These are phyloP conservation scores for Platycnemis pennipes DNA, from an alignment of 2,888 invertebrate species.

Conservation along the genomic window DNA sequence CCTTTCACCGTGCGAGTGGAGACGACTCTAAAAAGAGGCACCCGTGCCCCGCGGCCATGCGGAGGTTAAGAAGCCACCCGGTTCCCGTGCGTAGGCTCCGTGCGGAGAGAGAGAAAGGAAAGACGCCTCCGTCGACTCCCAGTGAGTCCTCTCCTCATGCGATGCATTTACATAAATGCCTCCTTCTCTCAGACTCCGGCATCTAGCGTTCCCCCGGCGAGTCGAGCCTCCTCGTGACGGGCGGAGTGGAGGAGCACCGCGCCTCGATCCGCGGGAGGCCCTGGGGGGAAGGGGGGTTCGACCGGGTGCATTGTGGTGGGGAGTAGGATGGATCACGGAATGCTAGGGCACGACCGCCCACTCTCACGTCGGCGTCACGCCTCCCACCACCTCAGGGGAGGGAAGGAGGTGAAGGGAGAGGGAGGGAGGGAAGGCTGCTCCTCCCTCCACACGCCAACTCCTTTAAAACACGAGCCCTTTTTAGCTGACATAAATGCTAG, in stretches of 20 bases:
- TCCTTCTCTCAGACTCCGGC: not conserved
- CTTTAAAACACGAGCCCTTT: too few species aligned
- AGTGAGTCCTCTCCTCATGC: not conserved
- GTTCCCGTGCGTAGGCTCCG: not conserved
- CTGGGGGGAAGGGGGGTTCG: not conserved
- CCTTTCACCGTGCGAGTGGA: not conserved
- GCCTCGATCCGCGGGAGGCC: not conserved
- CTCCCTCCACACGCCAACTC: too few species aligned
- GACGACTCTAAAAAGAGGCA: constrained; percentile 5
- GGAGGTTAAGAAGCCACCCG: constrained; percentile 27
- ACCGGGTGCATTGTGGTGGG: not conserved
- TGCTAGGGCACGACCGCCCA: not conserved
- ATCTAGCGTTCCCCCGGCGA: not conserved
- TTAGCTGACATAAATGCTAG: too few species aligned
- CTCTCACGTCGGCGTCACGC: not conserved
- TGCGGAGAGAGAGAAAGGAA: not conserved
- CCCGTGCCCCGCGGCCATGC: constrained; percentile 9
- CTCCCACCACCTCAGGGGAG: not conserved
- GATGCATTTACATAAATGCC: constrained; percentile 34
- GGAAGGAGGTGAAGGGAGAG: too few species aligned
- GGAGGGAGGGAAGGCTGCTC: too few species aligned
- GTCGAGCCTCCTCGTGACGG: not conserved
- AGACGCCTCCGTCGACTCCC: not conserved
- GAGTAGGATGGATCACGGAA: not conserved
- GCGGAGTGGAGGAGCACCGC: not conserved